phyloP scores from a whole-genome alignment of 2,113 vertebrate species.

The Ciconia stormi region DNA sequence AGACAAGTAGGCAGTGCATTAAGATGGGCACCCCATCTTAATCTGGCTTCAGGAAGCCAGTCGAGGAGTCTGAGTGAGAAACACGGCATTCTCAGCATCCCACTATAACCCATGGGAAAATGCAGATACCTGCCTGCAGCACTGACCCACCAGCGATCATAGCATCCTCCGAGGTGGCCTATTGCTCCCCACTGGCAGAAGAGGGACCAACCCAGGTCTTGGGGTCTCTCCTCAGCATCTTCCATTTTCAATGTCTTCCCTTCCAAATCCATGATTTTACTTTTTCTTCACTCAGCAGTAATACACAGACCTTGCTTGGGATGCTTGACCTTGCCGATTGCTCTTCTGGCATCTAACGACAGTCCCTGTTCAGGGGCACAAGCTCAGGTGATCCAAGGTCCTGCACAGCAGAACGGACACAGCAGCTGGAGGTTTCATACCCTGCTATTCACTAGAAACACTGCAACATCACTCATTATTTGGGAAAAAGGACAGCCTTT shows the following conservation, averaged over 20 bases:
- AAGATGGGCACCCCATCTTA: background rate
- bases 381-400: background rate
- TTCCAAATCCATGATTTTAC: background rate
- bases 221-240: background rate
- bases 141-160: background rate
- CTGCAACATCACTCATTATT: background rate
- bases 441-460: background rate
- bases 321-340: background rate
- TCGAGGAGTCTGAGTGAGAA: background rate
- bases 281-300: background rate
- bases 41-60: background rate
- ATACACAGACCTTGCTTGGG: background rate
- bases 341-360: background rate
- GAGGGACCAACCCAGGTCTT: background rate
- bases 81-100: rapidly evolving
- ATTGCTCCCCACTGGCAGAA: background rate
- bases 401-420: background rate
- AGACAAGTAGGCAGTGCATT: too few species aligned
- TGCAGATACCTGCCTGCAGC: background rate
- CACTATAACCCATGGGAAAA: background rate
- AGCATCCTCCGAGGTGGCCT: background rate
- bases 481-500: background rate
- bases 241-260: background rate
- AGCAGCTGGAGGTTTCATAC: background rate
- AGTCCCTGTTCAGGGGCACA: background rate